These are phyloP conservation scores for Bufo gargarizans DNA, from an alignment of 2,113 vertebrate species.

Conservation along the genomic window DNA sequence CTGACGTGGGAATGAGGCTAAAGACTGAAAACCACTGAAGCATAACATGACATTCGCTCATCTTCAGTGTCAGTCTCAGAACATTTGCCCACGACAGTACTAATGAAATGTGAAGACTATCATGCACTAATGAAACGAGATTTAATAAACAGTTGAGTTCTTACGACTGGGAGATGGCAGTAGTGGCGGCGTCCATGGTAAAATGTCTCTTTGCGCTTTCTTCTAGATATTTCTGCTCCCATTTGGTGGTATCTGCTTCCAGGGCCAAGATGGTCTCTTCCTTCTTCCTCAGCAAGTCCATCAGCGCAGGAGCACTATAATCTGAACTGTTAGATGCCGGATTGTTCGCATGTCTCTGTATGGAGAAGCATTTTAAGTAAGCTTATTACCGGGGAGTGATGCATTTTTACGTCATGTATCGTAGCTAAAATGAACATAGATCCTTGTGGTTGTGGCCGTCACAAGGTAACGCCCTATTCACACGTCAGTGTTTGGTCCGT, in stretches of 20 bases:
- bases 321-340: slow-evolving; percentile 67
- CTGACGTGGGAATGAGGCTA: too few relatives aligned
- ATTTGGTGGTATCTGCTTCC: slow-evolving; percentile 86
- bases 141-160: not conserved
- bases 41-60: too few relatives aligned
- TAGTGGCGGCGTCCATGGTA: slow-evolving; percentile 79
- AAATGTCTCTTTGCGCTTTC: slow-evolving; percentile 86
- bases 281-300: slow-evolving; percentile 84
- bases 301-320: slow-evolving; percentile 75
- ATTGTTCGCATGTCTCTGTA: slow-evolving; percentile 76
- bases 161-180: slow-evolving; percentile 76
- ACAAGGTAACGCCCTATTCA: too few relatives aligned
- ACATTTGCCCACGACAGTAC: too few relatives aligned
- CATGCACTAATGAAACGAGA: not conserved
- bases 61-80: too few relatives aligned
- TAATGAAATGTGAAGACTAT: too few relatives aligned
- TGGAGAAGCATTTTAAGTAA: not conserved
- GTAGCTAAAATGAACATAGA: too few relatives aligned
- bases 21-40: too few relatives aligned
- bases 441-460: too few relatives aligned
- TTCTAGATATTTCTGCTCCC: slow-evolving; percentile 89
- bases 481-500: too few relatives aligned
- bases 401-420: not conserved
- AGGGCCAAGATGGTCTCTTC: slow-evolving; percentile 84
- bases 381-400: not conserved